Conservation (phyloP, 1,140 invertebrate genomes). For the Eurosta solidaginis region DNA sequence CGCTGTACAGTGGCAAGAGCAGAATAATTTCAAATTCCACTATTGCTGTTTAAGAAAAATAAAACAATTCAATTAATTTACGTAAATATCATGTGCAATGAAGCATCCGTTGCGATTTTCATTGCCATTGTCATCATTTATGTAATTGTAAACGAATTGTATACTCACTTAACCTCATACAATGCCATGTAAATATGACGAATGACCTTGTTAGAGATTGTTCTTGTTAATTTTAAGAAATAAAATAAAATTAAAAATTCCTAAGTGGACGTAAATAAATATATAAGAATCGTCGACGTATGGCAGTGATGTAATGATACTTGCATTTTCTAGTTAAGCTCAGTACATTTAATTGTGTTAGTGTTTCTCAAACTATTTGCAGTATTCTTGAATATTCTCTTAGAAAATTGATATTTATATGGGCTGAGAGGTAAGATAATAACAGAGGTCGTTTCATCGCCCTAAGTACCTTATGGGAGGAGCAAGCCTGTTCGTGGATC, state of each 20-base stretch:
- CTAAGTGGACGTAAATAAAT: neutral
- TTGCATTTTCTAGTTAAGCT: neutral
- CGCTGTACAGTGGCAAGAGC: too few species aligned
- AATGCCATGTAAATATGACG: constrained; percentile 6
- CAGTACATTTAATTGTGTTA: neutral
- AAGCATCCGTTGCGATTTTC: neutral
- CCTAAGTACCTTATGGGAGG: too few species aligned
- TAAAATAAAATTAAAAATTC: neutral
- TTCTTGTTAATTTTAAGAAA: neutral
- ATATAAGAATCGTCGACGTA: neutral
- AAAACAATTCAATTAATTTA: neutral
- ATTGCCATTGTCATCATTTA: neutral
- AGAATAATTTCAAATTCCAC: neutral
- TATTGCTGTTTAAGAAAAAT: neutral
- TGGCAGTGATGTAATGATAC: neutral
- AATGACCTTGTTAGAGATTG: neutral
- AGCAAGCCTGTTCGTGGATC: too few species aligned
- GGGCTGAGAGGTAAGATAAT: too few species aligned
- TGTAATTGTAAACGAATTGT: neutral
- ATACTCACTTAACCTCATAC: neutral
- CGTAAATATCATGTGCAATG: neutral
- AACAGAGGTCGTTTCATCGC: too few species aligned
- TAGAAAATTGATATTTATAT: too few species aligned
- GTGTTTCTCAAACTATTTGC: neutral
- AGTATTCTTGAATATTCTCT: too few species aligned